Evolutionary conservation across 2,797 vertebrate species (phyloP).

Genomic region (Mus minutoides): DNA sequence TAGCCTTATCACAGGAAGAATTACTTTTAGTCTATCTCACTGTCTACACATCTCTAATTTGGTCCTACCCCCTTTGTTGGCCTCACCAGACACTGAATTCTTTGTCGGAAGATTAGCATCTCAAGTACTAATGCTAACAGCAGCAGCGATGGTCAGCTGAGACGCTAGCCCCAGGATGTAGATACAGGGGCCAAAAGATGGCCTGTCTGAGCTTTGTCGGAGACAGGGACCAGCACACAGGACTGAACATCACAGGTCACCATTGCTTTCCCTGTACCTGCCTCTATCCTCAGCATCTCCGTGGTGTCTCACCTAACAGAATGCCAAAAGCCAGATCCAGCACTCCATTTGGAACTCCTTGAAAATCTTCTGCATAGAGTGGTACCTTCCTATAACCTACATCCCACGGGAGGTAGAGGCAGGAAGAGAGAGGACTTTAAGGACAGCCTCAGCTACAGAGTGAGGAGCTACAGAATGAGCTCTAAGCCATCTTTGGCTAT

Average conservation of each 20-base stretch:
- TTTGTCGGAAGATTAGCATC: conserved; percentile 38
- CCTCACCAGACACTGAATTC: conserved; percentile 9
- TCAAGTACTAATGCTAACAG: background rate
- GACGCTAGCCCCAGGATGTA: background rate
- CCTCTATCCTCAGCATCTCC: background rate
- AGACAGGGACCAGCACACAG: background rate
- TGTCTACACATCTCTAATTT: background rate
- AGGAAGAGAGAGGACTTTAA: background rate
- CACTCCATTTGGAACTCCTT: background rate
- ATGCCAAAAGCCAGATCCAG: background rate
- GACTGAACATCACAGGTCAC: background rate
- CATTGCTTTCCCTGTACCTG: background rate
- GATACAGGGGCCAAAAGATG: background rate
- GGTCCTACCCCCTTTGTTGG: background rate
- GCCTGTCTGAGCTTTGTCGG: background rate
- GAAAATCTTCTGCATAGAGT: background rate
- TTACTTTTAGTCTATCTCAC: background rate
- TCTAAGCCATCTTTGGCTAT: background rate
- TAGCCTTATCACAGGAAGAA: background rate
- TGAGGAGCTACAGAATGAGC: background rate
- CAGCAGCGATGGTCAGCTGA: background rate
- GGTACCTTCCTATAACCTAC: background rate
- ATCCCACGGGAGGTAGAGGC: too few relatives aligned
- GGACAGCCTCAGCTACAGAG: background rate
- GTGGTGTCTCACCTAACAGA: background rate